These are phyloP conservation scores for Acrocyrtus sp. DNA, from an alignment of 2,888 invertebrate species.

Conservation along the genomic window DNA sequence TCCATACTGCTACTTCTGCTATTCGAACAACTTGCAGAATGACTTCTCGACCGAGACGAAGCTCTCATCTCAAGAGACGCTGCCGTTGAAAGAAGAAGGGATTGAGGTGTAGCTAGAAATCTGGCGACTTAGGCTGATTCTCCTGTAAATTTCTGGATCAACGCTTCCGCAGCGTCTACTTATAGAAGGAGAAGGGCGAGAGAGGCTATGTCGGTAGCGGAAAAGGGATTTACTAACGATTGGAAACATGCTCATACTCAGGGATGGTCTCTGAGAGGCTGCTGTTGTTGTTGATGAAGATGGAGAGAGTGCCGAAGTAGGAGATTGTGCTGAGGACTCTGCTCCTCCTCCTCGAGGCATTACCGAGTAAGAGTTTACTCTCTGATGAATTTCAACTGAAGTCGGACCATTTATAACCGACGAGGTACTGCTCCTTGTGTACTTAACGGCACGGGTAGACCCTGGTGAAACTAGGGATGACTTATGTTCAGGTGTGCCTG, in stretches of 20 bases:
- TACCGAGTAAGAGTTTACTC: conserved; percentile 21
- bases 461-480: conserved; percentile 43
- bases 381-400: conserved; percentile 17
- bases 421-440: conserved; percentile 32
- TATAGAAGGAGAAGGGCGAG: conserved; percentile 18
- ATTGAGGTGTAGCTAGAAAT: conserved; percentile 28
- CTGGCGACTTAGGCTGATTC: conserved; percentile 26
- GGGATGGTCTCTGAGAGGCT: conserved; percentile 14
- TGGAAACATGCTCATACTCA: conserved; percentile 34
- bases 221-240: conserved; percentile 32
- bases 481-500: conserved; percentile 31
- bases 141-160: conserved; percentile 56
- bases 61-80: conserved; percentile 31
- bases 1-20: conserved; percentile 59
- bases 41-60: conserved; percentile 24
- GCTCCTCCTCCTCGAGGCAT: conserved; percentile 12
- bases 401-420: conserved; percentile 30
- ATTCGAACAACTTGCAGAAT: conserved; percentile 48
- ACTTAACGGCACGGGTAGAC: conserved; percentile 36
- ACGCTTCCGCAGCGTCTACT: conserved; percentile 59
- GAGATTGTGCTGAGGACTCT: too few species aligned
- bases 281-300: not conserved
- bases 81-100: conserved; percentile 11
- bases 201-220: conserved; percentile 40
- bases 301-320: conserved; percentile 5